Evolutionary conservation across 2,113 vertebrate species (phyloP).

Genomic region (Bos taurus): ARS-UCD2.0 NC_037356.1:46046001-46046500

Average conservation of each 20-base stretch:
- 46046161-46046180: fast-evolving
- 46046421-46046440: background rate
- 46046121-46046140: background rate
- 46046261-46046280: background rate
- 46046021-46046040: background rate
- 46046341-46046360: background rate
- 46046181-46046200: background rate
- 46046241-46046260: background rate
- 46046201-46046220: fast-evolving
- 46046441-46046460: background rate
- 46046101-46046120: background rate
- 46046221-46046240: background rate
- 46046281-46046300: background rate
- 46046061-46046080: background rate
- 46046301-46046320: background rate
- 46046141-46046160: no score
- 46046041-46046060: background rate
- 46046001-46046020: background rate
- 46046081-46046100: background rate
- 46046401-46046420: background rate
- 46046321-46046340: background rate
- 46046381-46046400: background rate
- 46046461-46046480: background rate
- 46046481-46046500: no score
- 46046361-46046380: background rate